Base-by-base conservation (phyloP, 2,888 invertebrate species). In the Perdita meconis region DNA sequence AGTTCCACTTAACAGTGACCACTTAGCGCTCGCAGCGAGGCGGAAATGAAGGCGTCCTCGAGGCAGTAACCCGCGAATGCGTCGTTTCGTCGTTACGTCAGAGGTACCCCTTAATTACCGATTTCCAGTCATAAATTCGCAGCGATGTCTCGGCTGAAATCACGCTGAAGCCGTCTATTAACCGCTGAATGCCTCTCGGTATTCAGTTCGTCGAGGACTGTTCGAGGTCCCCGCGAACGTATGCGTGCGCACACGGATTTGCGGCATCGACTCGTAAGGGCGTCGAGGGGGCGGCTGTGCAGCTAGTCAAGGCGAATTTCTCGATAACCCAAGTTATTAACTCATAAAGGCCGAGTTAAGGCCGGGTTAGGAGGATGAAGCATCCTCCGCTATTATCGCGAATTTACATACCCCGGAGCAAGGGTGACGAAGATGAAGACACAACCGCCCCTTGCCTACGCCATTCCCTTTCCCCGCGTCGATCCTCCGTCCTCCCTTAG, bases 321-420 rank as follows among this genome's bases (percentile, higher is more conserved):
- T 89, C 91, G 92, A 92, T 92, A 92, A 91, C 89, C 88, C 90
- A 88, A 91, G 91, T 91, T 91, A 92, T 91, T 91, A 91, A 92
- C 90, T 92, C 90, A 91, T 92, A 92, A 92, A 92, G 88, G 90
- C 89, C 85, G 87, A 89, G 91, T 90, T 91, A 89, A 89, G 87
- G 88, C 82, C 68, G 73, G 85, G 87, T 85, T 85, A 83, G 79
- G 85, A 80, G 83, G 86, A 81, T 75, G 83, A 82, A 81, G 85
- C 85, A 86, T 89, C 86, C 87, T 87, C 79, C 81, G 86, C 90
- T 87, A 91, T 91, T 90, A 91, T 91, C 90, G 88, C 88, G 88
- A 92, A 92, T 92, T 92, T 91, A 91, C 91, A 91, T 91, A 89
- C 89, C 88, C 78, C 78, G 63, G 71, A 69, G 80, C 78, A 74